phyloP scores from a whole-genome alignment of 2,888 invertebrate species.

The Apoda limacodes region DNA sequence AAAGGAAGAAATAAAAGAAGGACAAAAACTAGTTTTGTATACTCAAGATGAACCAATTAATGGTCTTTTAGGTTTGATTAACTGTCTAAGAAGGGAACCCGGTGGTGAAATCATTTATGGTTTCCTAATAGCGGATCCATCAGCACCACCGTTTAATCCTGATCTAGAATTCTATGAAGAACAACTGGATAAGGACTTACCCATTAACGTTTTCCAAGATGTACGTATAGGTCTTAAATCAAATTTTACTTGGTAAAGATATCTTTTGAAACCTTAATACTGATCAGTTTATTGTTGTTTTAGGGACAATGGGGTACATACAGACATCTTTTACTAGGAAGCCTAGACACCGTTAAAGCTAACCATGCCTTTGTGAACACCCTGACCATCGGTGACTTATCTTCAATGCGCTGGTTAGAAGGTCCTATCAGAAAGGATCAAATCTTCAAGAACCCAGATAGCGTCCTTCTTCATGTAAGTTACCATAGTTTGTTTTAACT shows the following conservation, averaged over 20 bases:
- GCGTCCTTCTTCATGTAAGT: constrained; percentile 47
- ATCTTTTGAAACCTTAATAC: too few relatives aligned
- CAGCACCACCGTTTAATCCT: constrained; percentile 75
- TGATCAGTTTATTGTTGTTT: too few relatives aligned
- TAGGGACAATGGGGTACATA: constrained; percentile 82
- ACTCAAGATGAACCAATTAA: constrained; percentile 75
- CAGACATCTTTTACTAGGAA: constrained; percentile 79
- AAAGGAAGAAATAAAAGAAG: constrained; percentile 50
- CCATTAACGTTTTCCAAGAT: constrained; percentile 80
- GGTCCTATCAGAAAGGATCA: constrained; percentile 60
- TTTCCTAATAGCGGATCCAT: constrained; percentile 72
- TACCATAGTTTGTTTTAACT: not conserved
- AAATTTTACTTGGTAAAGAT: constrained; percentile 2
- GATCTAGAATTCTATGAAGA: constrained; percentile 73
- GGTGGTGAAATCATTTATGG: constrained; percentile 75
- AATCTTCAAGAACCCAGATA: constrained; percentile 33
- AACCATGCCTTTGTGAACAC: constrained; percentile 85
- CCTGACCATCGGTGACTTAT: constrained; percentile 84
- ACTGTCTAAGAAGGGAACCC: constrained; percentile 86
- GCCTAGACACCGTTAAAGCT: constrained; percentile 46
- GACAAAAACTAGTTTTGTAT: constrained; percentile 72
- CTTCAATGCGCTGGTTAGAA: constrained; percentile 79
- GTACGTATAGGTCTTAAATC: constrained; percentile 38
- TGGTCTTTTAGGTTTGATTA: constrained; percentile 90
- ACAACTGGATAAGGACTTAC: constrained; percentile 79